A percentile compares a stretch with the other conserved stretches of the same genome.
These are phyloP conservation scores for Alloplasta piceator DNA, from an alignment of 2,888 invertebrate species.

Conservation along the genomic window DNA sequence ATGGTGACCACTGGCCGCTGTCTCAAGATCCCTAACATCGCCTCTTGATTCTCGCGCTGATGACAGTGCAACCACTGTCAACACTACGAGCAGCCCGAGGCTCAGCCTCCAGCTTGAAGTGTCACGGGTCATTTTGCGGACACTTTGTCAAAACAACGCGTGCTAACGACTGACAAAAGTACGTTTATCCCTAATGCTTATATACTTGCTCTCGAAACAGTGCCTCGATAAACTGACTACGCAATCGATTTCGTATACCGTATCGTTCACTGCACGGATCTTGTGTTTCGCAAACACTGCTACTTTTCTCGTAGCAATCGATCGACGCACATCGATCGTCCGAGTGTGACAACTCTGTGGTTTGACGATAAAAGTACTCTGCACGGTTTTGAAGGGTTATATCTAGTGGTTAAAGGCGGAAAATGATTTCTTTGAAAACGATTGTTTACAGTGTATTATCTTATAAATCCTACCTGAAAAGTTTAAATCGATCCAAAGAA, in stretches of 20 bases:
- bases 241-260: conserved; percentile 79
- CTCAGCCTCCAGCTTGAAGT: conserved; percentile 70
- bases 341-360: conserved; percentile 22
- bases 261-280: conserved; percentile 69
- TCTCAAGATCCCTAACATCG: conserved; percentile 81
- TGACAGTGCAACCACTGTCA: conserved; percentile 70
- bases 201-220: conserved; percentile 74
- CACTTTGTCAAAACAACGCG: conserved; percentile 70
- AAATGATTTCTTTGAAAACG: background rate
- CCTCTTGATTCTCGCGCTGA: conserved; percentile 70
- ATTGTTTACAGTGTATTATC: no score
- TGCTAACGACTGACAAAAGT: conserved; percentile 76
- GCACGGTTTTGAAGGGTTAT: no score
- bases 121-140: conserved; percentile 71
- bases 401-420: no score
- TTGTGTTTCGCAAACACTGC: conserved; percentile 76
- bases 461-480: no score
- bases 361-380: conserved; percentile 17
- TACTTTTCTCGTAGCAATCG: conserved; percentile 3
- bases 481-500: no score
- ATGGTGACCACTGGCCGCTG: conserved; percentile 64
- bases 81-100: conserved; percentile 73
- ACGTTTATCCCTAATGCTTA: conserved; percentile 75
- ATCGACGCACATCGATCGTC: conserved; percentile 7
- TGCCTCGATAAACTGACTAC: conserved; percentile 69